These are phyloP conservation scores for Pygoscelis antarcticus DNA, from an alignment of 2,113 vertebrate genomes.

Conservation along the genomic window DNA sequence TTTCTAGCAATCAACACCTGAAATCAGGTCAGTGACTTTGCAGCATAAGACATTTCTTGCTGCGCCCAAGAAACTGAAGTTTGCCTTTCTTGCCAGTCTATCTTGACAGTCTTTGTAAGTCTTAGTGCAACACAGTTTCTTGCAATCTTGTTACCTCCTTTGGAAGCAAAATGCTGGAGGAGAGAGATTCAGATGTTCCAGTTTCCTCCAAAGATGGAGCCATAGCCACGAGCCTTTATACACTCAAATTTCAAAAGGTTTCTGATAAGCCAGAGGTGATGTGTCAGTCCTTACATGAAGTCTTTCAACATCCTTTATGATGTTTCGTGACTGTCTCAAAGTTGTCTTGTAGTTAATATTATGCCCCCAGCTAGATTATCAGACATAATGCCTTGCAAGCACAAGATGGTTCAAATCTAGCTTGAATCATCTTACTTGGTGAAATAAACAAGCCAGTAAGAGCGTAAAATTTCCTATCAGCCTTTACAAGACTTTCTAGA, in stretches of 20 bases:
- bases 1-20: neutral
- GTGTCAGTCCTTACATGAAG: neutral
- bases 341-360: neutral
- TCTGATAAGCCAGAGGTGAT: neutral
- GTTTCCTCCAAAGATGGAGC: neutral
- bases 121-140: neutral
- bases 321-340: neutral
- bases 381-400: neutral
- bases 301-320: neutral
- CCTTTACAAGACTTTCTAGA: neutral
- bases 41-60: neutral
- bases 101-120: neutral
- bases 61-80: neutral
- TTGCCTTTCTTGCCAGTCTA: neutral
- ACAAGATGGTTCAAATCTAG: neutral
- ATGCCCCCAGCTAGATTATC: neutral
- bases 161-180: neutral
- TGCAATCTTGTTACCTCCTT: neutral
- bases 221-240: neutral
- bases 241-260: neutral
- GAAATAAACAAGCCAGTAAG: neutral
- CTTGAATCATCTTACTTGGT: neutral
- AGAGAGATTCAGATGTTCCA: neutral
- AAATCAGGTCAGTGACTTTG: slow-evolving; percentile 14
- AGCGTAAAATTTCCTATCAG: neutral